Base-by-base conservation (phyloP, 2,113 vertebrate genomes). In the Tachysurus vachellii region DNA sequence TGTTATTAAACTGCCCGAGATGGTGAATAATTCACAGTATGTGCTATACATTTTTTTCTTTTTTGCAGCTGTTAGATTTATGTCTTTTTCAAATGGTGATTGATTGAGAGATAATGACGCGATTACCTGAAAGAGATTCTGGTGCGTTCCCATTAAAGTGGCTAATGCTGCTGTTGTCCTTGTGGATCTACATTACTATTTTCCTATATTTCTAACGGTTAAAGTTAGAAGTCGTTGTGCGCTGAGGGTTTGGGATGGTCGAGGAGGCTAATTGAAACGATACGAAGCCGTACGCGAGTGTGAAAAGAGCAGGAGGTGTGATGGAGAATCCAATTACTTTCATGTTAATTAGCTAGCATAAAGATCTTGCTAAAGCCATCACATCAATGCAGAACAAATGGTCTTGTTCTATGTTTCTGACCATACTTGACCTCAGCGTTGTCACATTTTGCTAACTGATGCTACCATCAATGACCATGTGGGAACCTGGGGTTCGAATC, bases 81-180 rank as follows among this genome's bases (percentile, higher is more conserved):
- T 84, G 86, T 87, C 81, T 73, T 73, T 59, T 85, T 79, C 62
- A 88, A 70, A 85, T 89, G 87, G 83, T 90, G 90, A 91, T 88
- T 92, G 86, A 92, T 88, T 87, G 91, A 56, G 79, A 85, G 87
- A 91, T 94, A 93, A 94, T 91, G 90, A 91, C 88, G 91, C 89
- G 85, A 94, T 92, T 90, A 93, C 90, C 68, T 91, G 88, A 90
- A 61, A 68, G 53, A 90, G 83, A 91, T 86, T 85, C 86, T 68
- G 77, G 73, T 86, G 85, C 75, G 16, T 80, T 86, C 23, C 88
- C 88, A 92, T 93, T 93, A 94, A 91, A 88, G 73, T 82, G 90
- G 70, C 85, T 93, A 92, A 93, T 91, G 91, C 92, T 93, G 88
- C 86, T 89, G 85, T 87, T 90, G 87, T 93, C 92, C 89, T 91